Conservation (phyloP, 2,797 vertebrate genomes). For the Acanthurus tractus region DNA sequence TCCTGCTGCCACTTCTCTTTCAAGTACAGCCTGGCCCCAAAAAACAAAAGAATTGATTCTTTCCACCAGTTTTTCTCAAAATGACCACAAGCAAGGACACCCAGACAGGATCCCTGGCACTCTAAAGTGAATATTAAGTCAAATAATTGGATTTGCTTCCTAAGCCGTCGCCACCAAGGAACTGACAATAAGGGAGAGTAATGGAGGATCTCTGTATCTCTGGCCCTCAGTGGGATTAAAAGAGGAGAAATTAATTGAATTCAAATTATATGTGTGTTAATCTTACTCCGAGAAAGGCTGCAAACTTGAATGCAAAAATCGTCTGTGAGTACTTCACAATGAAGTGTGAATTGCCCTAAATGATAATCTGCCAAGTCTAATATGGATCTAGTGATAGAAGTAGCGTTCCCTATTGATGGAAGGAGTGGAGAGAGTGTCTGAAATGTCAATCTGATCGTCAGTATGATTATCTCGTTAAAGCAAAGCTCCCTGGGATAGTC, state of each 20-base stretch:
- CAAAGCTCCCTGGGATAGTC: constrained; percentile 77
- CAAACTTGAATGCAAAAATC: constrained; percentile 68
- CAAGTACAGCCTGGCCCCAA: neutral
- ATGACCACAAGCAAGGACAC: constrained; percentile 70
- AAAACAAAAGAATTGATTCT: constrained; percentile 53
- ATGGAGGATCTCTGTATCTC: constrained; percentile 74
- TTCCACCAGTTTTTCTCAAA: constrained; percentile 48
- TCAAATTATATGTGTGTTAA: constrained; percentile 79
- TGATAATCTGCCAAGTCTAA: constrained; percentile 79
- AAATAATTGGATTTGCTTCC: constrained; percentile 82
- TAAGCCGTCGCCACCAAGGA: constrained; percentile 68
- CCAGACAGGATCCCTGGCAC: constrained; percentile 53
- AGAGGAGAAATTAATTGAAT: constrained; percentile 77
- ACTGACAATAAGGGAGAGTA: constrained; percentile 64
- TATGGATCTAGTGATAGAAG: constrained; percentile 72
- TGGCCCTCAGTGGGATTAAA: constrained; percentile 71
- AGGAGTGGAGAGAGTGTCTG: constrained; percentile 72
- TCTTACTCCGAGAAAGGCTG: constrained; percentile 69
- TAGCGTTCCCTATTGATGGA: constrained; percentile 66
- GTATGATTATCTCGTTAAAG: constrained; percentile 79
- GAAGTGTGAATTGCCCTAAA: constrained; percentile 76
- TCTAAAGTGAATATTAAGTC: constrained; percentile 80
- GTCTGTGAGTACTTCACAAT: constrained; percentile 68
- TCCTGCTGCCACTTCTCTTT: constrained; percentile 21
- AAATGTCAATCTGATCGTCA: constrained; percentile 81